Evolutionary conservation across 2,888 invertebrate species (phyloP).

Genomic region (Ectemnius lituratus): DNA sequence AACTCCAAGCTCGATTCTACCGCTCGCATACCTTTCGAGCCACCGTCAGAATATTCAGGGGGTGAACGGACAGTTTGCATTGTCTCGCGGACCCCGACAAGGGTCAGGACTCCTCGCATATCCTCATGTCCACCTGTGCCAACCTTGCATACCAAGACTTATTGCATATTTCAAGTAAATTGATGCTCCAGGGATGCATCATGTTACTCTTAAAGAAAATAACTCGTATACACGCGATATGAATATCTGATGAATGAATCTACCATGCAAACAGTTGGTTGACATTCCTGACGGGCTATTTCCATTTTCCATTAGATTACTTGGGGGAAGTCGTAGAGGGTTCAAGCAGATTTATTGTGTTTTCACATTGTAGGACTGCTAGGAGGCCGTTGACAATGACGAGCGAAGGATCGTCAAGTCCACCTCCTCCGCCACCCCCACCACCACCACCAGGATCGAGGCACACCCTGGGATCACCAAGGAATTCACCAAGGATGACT

Average conservation of each 20-base stretch:
- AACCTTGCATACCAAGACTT: not conserved
- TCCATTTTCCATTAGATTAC: not conserved
- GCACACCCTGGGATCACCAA: conserved; percentile 75
- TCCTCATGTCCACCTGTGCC: not conserved
- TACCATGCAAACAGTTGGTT: not conserved
- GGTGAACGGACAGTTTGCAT: not conserved
- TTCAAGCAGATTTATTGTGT: not conserved
- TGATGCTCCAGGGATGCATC: not conserved
- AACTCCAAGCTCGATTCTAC: no score
- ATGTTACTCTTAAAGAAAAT: not conserved
- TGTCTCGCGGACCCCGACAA: not conserved
- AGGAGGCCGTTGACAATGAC: conserved; percentile 78
- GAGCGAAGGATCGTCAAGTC: conserved; percentile 79
- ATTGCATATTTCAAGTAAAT: conserved; percentile 3
- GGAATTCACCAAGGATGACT: conserved; percentile 79
- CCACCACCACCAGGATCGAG: conserved; percentile 78
- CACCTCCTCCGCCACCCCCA: conserved; percentile 80
- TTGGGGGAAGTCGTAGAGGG: not conserved
- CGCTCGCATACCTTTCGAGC: not conserved
- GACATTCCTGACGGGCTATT: not conserved
- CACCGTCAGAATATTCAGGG: not conserved
- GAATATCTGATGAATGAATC: not conserved
- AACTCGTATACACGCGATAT: not conserved
- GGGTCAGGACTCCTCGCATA: not conserved
- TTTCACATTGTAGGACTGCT: conserved; percentile 28